Evolutionary conservation across 2,113 vertebrate genomes (phyloP), one percentile per base, ranked within the genome.

Genomic region (Hypomesus transpacificus): DNA sequence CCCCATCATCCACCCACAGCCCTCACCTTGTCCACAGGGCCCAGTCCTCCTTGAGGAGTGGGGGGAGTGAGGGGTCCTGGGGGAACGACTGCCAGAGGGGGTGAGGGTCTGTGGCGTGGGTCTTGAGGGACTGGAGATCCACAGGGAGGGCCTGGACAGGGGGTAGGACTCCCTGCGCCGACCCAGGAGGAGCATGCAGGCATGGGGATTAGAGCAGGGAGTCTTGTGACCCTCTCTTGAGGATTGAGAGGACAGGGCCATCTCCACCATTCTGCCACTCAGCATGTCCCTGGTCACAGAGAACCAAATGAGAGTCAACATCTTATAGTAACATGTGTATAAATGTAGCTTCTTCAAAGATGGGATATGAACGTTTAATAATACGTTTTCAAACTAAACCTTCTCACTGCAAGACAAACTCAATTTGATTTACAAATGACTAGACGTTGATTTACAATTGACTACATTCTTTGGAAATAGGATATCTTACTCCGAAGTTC

Each of bases 1-100:
- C 65, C 68, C 63, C 67, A 68, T 67, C 81, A 84, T 82, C 82
- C 86, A 88, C 1, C 68, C 69, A 76, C 86, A 89, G 52, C 65
- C 68, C 1, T 80, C 85, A 18, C 69, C 76, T 0, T 22, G 60
- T 22, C 80, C 78, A 74, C 87, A 89, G 28, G 61, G 61, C 5
- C 54, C 59, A 0, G 53, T 22, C 16, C 70, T 68, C 14, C 31
- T 14, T 0, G 65, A 0, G 66, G 79, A 77, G 81, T n/a, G 22
- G 17, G 16, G 21, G 22, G 54, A 67, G 51, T 3, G 17, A 51
- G 24, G 21, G 7, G 66, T 73, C 54, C 22, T 21, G 50, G 74
- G 59, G 18, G 71, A 69, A 26, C 46, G 65, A 18, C 5, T 14
- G 26, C 59, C 34, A 16, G 46, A 76, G 24, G 63, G 62, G 26